phyloP scores from a whole-genome alignment of 2,797 vertebrate species.

The Chaunax sp. region DNA sequence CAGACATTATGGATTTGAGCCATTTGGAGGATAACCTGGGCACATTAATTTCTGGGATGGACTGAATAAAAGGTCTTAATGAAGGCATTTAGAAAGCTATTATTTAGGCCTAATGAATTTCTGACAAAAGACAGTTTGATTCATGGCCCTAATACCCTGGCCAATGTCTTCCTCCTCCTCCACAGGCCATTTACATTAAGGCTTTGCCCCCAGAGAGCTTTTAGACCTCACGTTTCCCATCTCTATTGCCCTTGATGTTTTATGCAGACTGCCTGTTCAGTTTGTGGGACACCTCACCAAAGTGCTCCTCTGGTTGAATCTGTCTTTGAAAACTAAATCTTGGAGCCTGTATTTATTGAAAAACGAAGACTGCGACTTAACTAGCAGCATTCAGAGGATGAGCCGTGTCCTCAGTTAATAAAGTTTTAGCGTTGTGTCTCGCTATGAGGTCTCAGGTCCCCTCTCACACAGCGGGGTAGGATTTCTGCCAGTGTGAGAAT shows the following conservation, averaged over 20 bases:
- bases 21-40: conserved; percentile 43
- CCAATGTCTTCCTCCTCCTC: conserved; percentile 36
- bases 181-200: conserved; percentile 38
- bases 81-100: conserved; percentile 66
- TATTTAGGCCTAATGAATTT: conserved; percentile 70
- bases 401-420: conserved; percentile 11
- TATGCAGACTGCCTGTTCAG: conserved; percentile 27
- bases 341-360: not conserved
- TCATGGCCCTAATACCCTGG: conserved; percentile 41
- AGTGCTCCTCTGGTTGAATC: conserved; percentile 3
- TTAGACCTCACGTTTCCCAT: conserved; percentile 18
- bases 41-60: conserved; percentile 49
- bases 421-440: conserved; percentile 16
- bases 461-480: conserved; percentile 54
- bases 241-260: conserved; percentile 42
- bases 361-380: conserved; percentile 2
- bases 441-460: conserved; percentile 30
- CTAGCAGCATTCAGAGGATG: not conserved
- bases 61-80: conserved; percentile 50
- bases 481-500: conserved; percentile 72
- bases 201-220: conserved; percentile 24
- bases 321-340: conserved; percentile 7
- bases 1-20: conserved; percentile 36
- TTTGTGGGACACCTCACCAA: conserved; percentile 18
- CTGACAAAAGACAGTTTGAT: conserved; percentile 57